Evolutionary conservation across 1,140 invertebrate genomes (phyloP).

Genomic region (Cydia splendana): DNA sequence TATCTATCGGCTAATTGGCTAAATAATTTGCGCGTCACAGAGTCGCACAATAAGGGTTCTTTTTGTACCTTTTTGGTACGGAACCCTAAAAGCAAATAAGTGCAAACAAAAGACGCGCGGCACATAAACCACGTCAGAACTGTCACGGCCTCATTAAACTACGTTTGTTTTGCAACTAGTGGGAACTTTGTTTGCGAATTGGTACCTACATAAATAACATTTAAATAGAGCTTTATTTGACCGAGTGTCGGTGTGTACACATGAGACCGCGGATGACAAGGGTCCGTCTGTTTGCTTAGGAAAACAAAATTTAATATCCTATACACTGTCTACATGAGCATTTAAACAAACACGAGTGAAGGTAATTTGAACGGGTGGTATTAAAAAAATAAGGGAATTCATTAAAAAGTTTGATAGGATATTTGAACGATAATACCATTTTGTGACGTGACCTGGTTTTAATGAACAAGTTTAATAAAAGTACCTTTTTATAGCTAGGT

Average conservation of each 20-base stretch:
- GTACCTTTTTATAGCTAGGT: no score
- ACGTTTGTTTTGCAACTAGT: conserved; percentile 29
- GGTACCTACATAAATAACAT: conserved; percentile 35
- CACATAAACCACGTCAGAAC: conserved; percentile 25
- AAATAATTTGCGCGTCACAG: no score
- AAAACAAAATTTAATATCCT: conserved; percentile 52
- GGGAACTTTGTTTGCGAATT: conserved; percentile 26
- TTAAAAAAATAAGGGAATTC: background rate
- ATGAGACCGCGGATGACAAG: conserved; percentile 49
- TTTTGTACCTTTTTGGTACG: no score
- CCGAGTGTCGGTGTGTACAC: conserved; percentile 43
- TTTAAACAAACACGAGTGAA: conserved; percentile 15
- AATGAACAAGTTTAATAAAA: no score
- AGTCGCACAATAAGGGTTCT: no score
- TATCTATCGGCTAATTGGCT: no score
- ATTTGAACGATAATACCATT: background rate
- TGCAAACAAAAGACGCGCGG: background rate
- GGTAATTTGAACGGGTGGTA: background rate
- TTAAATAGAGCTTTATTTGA: conserved; percentile 44
- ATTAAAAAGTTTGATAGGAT: background rate
- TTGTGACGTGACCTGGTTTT: background rate
- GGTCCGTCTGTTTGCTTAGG: conserved; percentile 45
- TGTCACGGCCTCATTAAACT: conserved; percentile 26
- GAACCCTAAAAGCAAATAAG: background rate
- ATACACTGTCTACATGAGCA: conserved; percentile 37